A percentile compares a stretch with the other conserved stretches of the same genome.
Evolutionary conservation across 2,113 vertebrate genomes (phyloP).

Genomic region (Amblyopsis rosae): DNA sequence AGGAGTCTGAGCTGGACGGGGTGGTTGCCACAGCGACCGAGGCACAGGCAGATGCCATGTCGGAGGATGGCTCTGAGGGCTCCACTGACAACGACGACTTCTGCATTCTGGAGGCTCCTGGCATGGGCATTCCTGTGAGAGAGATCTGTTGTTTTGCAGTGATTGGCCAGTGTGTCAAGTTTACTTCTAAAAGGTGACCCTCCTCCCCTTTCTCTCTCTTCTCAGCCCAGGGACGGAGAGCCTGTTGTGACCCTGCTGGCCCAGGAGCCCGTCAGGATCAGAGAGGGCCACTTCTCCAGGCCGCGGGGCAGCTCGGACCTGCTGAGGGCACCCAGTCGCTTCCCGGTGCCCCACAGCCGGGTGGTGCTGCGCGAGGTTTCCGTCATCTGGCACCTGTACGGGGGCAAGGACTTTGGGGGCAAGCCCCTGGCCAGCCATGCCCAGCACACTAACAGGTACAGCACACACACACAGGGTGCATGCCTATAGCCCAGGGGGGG

Average conservation of each 20-base stretch:
- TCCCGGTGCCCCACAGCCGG: conserved; percentile 85
- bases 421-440: conserved; percentile 66
- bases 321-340: conserved; percentile 83
- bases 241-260: conserved; percentile 84
- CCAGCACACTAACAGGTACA: conserved; percentile 71
- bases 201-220: neutral
- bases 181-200: too few relatives aligned
- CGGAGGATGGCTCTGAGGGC: conserved; percentile 75
- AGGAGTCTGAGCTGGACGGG: conserved; percentile 68
- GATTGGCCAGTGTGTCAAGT: neutral
- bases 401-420: conserved; percentile 85
- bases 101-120: conserved; percentile 90
- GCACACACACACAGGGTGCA: conserved; percentile 1
- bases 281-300: conserved; percentile 85
- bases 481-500: too few relatives aligned
- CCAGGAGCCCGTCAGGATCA: conserved; percentile 76
- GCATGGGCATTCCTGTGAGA: conserved; percentile 88
- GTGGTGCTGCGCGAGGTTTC: conserved; percentile 88
- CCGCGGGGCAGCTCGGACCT: conserved; percentile 88
- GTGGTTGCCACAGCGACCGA: conserved; percentile 70
- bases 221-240: conserved; percentile 86
- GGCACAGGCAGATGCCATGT: conserved; percentile 70
- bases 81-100: conserved; percentile 90
- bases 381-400: conserved; percentile 90
- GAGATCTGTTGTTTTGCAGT: neutral